Base-by-base conservation (phyloP, 1,140 invertebrate genomes). In the Arctopsyche grandis region DNA sequence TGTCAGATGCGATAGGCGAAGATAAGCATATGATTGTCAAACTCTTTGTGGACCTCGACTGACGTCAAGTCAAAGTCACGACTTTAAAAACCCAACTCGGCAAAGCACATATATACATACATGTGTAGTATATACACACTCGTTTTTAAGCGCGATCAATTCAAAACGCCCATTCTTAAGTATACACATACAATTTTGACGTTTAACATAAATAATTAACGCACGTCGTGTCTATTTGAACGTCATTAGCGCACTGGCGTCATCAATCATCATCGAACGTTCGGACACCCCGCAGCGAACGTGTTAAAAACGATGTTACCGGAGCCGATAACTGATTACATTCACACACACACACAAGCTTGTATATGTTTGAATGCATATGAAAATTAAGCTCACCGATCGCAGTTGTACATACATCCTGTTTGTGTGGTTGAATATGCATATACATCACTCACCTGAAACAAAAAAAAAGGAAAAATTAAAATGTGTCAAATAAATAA, bases 201-300 rank as follows among this genome's bases (percentile, higher is more conserved):
- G 29, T 60, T 60, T 60, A 60, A 21, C 56, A 60, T 60, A 73
- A 73, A 73, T 73, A 73, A 73, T 73, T 73, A 73, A 29, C 38
- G 44, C 69, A 16, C 44, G 44, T 21, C 73, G 29, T 60, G 44
- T 60, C 56, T 58, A 75, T 75, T 75, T 75, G 73, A 58, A 58
- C 46, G 19, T 22, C 73, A 75, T 58, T 75, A 60, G 19, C 16
- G 19, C 16, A 48, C 38, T 52, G 16, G 12, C 73, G 58, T 75
- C 73, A 75, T 75, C 73, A 24, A 75, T 75, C 73, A 75, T 16
- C 29, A 46, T 69, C 24, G 66, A 29, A 69, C 24, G 24, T 38
- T 16, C 22, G 66, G 5, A 29, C 66, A 46, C 46, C 69, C 19
- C 69, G 69, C 19, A 19, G 56, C 16, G 24, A 44, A 73, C 38